Conservation (phyloP, 2,888 invertebrate species). For the Scaptomyza flava region DNA sequence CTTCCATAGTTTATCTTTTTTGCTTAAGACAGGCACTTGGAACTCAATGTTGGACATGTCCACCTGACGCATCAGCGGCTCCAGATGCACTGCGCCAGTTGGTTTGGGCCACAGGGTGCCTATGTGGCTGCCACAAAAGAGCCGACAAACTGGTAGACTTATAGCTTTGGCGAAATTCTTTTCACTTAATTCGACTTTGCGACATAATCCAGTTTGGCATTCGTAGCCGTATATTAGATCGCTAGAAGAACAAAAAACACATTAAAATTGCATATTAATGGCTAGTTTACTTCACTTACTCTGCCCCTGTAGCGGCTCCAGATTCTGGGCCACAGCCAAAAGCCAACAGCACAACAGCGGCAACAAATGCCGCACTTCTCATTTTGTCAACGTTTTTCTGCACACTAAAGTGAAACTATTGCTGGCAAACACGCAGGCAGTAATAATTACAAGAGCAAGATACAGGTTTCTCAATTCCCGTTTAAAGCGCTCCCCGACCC, state of each 20-base stretch:
- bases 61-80: conserved; percentile 84
- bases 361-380: conserved; percentile 38
- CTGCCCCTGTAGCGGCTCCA: conserved; percentile 38
- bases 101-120: conserved; percentile 85
- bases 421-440: conserved; percentile 30
- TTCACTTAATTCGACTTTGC: conserved; percentile 81
- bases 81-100: conserved; percentile 84
- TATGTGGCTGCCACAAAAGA: conserved; percentile 85
- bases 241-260: conserved; percentile 22
- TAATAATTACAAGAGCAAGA: conserved; percentile 16
- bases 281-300: conserved; percentile 43
- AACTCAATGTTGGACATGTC: conserved; percentile 83
- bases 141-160: conserved; percentile 85
- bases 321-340: conserved; percentile 44
- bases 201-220: conserved; percentile 77
- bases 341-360: conserved; percentile 54
- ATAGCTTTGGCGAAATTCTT: conserved; percentile 81
- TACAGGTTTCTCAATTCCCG: conserved; percentile 51
- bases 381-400: conserved; percentile 37
- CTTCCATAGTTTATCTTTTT: conserved; percentile 76
- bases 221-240: conserved; percentile 82
- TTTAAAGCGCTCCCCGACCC: neutral
- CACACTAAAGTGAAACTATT: conserved; percentile 9
- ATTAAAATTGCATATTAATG: neutral
- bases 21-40: conserved; percentile 66